These are phyloP conservation scores for Ophion ventricosus DNA, from an alignment of 2,888 invertebrate species.

Conservation along the genomic window DNA sequence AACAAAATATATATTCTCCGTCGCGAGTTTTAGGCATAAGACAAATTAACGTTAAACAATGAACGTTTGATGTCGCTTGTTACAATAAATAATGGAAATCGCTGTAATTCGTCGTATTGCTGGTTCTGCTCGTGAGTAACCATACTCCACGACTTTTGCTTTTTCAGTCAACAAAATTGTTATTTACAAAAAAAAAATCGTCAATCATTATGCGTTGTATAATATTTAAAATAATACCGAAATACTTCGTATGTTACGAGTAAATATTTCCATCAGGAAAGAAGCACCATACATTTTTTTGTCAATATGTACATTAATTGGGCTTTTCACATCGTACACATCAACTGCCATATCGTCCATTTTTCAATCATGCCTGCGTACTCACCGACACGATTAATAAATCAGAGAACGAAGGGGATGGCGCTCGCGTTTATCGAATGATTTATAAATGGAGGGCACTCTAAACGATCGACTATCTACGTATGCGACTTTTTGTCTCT, in stretches of 20 bases:
- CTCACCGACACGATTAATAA: constrained; percentile 28
- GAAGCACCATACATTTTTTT: constrained; percentile 31
- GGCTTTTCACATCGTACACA: constrained; percentile 20
- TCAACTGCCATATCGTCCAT: constrained; percentile 24
- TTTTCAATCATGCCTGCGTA: constrained; percentile 21
- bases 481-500: constrained; percentile 49
- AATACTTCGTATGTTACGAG: constrained; percentile 1
- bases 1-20: too few species aligned
- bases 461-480: constrained; percentile 72
- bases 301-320: constrained; percentile 26
- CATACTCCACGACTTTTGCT: background rate
- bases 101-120: background rate
- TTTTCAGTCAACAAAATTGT: background rate
- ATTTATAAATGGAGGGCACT: constrained; percentile 45
- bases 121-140: background rate
- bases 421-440: constrained; percentile 46
- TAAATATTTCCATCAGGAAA: constrained; percentile 21
- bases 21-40: too few species aligned
- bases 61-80: background rate
- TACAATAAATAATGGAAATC: background rate
- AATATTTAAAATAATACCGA: background rate
- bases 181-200: background rate
- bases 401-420: constrained; percentile 55
- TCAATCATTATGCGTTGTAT: background rate
- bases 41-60: too few species aligned